Base-by-base conservation (phyloP, 2,797 vertebrate species). In the Argyrosomus regius region DNA sequence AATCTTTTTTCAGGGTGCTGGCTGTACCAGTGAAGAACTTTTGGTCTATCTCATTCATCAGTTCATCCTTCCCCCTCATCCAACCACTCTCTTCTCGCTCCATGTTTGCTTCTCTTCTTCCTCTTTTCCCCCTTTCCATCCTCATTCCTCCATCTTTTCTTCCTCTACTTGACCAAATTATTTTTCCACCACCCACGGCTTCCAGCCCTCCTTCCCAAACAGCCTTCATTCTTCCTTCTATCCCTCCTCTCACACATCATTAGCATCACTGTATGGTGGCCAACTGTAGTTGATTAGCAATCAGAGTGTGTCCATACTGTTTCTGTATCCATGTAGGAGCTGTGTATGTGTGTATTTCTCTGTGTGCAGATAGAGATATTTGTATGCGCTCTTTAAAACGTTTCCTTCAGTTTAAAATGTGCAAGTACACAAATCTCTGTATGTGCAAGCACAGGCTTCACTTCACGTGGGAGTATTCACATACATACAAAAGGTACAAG, bases 211-310 rank as follows among this genome's bases (percentile, higher is more conserved):
- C 11, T 12, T 45, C 45, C 60, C 26, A 20, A 26, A 57, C 11
- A 31, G 49, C 16, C 45, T 13, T 1, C 22, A 13, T 39, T 63
- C 22, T 54, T 57, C n/a, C 22, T 17, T 68, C 46, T 24, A 24
- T 82, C 24, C 50, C 13, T 54, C 13, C 17, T 35, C 28, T 63
- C 77, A 75, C 69, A 58, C 53, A 43, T 78, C 67, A 82, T 78
- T 83, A 77, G 52, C 13, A 7, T 58, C 64, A 18, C 71, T 60
- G 80, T 77, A 52, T 78, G 77, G 58, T 31, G 68, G 45, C 70
- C 22, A 53, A 52, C 59, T 61, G 61, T 26, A 43, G 65, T 6
- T 79, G 61, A 78, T 83, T 66, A 80, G 66, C 65, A 58, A 71
- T 72, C 61, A 68, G 67, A 58, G 56, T 53, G n/a, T 20, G 49